A percentile compares a stretch with the other conserved stretches of the same genome.
phyloP scores from a whole-genome alignment of 2,888 invertebrate genomes.

The Hypolimnas misippus region DNA sequence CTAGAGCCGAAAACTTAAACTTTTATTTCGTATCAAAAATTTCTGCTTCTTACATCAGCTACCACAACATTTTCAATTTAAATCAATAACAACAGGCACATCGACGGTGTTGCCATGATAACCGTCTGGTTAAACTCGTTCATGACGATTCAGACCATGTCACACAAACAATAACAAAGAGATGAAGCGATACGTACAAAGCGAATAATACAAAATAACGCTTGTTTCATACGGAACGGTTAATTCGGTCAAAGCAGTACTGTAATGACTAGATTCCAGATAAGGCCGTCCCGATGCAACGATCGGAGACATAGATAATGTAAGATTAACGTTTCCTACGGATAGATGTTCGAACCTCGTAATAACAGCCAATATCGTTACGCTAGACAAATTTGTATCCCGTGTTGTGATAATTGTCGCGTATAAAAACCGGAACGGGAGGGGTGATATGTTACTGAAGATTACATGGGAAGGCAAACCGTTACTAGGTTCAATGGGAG shows the following conservation, averaged over 20 bases:
- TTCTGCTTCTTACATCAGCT: not conserved
- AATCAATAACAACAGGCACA: not conserved
- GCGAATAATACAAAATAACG: conserved; percentile 29
- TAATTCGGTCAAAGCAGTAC: conserved; percentile 37
- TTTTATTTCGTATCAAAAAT: not conserved
- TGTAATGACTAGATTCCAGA: conserved; percentile 30
- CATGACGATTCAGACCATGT: conserved; percentile 31
- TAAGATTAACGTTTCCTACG: conserved; percentile 18
- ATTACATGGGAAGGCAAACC: conserved; percentile 50
- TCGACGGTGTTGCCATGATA: conserved; percentile 1
- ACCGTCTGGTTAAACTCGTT: conserved; percentile 6
- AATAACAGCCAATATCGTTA: conserved; percentile 1
- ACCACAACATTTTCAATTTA: conserved; percentile 3
- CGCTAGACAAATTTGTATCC: conserved; percentile 12
- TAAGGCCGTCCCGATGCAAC: conserved; percentile 28
- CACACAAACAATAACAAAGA: conserved; percentile 34
- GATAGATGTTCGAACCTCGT: not conserved
- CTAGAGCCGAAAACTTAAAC: not conserved
- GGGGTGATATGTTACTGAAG: conserved; percentile 18
- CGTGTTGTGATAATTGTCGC: conserved; percentile 22
- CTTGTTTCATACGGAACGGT: conserved; percentile 33
- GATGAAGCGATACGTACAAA: conserved; percentile 33
- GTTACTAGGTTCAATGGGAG: conserved; percentile 65
- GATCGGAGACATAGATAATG: conserved; percentile 26
- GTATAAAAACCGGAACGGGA: conserved; percentile 32